Evolutionary conservation across 2,113 vertebrate species (phyloP).

Genomic region (Trichomycterus rosablanca): DNA sequence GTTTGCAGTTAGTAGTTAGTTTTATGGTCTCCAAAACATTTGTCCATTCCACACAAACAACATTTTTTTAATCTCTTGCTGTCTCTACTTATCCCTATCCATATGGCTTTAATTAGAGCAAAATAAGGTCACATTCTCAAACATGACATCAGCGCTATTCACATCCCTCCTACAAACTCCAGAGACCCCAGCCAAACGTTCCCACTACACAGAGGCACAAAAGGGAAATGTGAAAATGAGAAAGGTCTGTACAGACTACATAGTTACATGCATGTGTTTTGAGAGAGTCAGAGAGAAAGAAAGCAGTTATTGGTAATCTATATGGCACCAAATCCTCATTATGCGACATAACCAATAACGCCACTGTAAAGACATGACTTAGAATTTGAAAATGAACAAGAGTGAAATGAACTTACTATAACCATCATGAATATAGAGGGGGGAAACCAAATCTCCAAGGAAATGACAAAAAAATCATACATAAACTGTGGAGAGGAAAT

Average conservation of each 20-base stretch:
- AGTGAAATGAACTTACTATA: not conserved
- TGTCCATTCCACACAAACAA: no score
- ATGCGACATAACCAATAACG: not conserved
- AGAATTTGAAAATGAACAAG: not conserved
- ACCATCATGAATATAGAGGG: not conserved
- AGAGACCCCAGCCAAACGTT: conserved; percentile 46
- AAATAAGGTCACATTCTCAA: conserved; percentile 46
- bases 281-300: not conserved
- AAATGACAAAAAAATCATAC: not conserved
- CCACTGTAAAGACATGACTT: not conserved
- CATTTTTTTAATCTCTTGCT: conserved; percentile 23
- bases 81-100: conserved; percentile 45
- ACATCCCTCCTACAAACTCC: conserved; percentile 41
- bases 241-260: not conserved
- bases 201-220: conserved; percentile 25
- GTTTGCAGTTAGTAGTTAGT: no score
- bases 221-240: not conserved
- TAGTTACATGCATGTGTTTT: not conserved
- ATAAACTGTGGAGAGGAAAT: not conserved
- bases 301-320: not conserved
- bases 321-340: not conserved
- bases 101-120: conserved; percentile 70
- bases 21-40: no score
- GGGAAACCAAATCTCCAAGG: not conserved
- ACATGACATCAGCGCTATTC: conserved; percentile 53